Conservation (phyloP, 1,140 invertebrate species). For the Drosophila parabipectinata region DNA sequence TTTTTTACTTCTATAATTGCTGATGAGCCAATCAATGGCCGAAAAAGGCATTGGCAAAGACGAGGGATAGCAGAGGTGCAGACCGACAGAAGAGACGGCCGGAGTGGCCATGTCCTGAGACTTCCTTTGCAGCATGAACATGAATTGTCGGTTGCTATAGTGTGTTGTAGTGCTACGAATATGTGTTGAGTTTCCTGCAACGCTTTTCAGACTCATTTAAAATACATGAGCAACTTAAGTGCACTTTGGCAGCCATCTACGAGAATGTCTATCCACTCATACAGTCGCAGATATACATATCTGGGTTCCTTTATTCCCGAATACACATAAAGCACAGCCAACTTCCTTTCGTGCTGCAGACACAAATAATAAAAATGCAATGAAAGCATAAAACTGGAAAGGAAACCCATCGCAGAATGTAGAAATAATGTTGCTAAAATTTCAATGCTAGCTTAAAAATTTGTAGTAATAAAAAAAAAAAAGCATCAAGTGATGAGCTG, state of each 20-base stretch:
- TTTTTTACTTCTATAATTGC: conserved; percentile 65
- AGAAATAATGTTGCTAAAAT: conserved; percentile 56
- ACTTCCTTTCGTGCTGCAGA: conserved; percentile 70
- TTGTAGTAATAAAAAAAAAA: conserved; percentile 53
- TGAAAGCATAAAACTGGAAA: conserved; percentile 77
- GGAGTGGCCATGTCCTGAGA: conserved; percentile 30
- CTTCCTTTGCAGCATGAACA: conserved; percentile 43
- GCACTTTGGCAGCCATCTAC: conserved; percentile 79
- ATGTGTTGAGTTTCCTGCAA: conserved; percentile 72
- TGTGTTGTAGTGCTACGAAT: conserved; percentile 15
- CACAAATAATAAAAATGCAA: conserved; percentile 80
- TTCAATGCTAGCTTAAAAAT: conserved; percentile 51
- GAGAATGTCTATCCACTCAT: conserved; percentile 45
- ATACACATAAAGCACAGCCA: conserved; percentile 33
- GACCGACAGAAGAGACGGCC: background rate
- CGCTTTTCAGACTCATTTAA: conserved; percentile 82
- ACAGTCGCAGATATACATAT: conserved; percentile 14
- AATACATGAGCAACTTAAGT: conserved; percentile 83
- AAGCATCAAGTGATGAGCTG: conserved; percentile 56
- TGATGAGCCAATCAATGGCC: conserved; percentile 77
- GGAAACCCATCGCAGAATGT: conserved; percentile 47
- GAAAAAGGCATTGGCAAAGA: conserved; percentile 33
- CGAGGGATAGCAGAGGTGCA: background rate
- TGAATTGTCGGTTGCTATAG: conserved; percentile 12
- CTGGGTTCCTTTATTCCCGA: background rate